Evolutionary conservation across 2,113 vertebrate genomes (phyloP).

Genomic region (Girardinichthys multiradiatus): DNA sequence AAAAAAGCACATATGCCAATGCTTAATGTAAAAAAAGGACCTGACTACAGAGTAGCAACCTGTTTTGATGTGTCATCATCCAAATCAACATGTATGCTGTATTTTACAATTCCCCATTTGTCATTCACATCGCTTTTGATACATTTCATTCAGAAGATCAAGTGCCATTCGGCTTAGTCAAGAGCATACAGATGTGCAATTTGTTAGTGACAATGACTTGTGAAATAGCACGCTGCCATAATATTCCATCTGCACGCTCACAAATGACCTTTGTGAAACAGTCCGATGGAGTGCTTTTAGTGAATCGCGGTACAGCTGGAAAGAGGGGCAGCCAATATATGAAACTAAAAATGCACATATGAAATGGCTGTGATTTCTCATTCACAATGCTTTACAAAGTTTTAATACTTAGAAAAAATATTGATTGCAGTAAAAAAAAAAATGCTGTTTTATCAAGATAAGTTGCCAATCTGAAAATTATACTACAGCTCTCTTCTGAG

Average conservation of each 20-base stretch:
- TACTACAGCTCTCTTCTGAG: neutral
- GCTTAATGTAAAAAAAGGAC: neutral
- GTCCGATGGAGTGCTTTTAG: slow-evolving; percentile 4
- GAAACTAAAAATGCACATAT: neutral
- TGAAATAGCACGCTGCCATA: neutral
- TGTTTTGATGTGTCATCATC: neutral
- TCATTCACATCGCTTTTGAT: neutral
- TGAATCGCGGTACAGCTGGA: neutral
- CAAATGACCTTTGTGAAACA: slow-evolving; percentile 26
- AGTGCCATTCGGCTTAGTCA: neutral
- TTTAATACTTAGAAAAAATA: neutral
- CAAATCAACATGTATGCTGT: neutral
- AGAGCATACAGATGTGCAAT: neutral
- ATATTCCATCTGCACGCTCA: neutral
- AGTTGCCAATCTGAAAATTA: slow-evolving; percentile 10
- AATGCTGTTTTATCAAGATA: slow-evolving; percentile 2
- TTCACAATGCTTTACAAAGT: neutral
- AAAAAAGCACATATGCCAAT: neutral
- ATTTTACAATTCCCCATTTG: neutral
- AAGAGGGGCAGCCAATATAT: neutral
- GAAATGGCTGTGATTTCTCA: neutral
- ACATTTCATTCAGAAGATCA: neutral
- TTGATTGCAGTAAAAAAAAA: neutral
- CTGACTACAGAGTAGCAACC: neutral
- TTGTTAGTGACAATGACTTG: neutral